Percentiles rank a stretch among this genome's conserved stretches.
Conservation (phyloP, 2,797 vertebrate genomes). For the Molossus molossus region DNA sequence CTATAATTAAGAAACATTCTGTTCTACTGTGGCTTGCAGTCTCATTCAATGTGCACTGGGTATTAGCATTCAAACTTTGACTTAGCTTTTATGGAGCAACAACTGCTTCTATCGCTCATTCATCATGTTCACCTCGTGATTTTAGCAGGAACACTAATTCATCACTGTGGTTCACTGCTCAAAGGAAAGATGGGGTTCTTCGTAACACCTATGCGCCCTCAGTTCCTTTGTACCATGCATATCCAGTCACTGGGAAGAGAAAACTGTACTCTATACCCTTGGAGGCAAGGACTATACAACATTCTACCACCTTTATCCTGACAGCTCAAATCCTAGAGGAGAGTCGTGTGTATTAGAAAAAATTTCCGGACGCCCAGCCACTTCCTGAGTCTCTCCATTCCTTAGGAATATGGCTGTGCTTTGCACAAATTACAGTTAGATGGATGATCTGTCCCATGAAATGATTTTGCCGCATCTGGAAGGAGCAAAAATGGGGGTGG, state of each 20-base stretch:
- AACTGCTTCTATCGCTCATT: not conserved
- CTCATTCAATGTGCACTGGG: not conserved
- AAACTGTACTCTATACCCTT: not conserved
- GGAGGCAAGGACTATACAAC: not conserved
- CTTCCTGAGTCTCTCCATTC: not conserved
- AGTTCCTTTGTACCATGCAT: not conserved
- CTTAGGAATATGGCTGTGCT: not conserved
- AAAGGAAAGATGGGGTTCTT: not conserved
- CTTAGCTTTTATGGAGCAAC: not conserved
- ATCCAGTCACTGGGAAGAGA: not conserved
- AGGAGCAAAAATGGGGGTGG: not conserved
- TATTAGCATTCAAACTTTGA: not conserved
- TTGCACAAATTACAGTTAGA: constrained; percentile 20
- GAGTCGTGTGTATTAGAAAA: not conserved
- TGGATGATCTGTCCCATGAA: not conserved
- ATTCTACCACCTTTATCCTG: not conserved
- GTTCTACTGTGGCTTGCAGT: not conserved
- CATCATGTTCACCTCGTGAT: constrained; percentile 24
- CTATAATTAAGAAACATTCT: not conserved
- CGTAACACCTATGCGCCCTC: not conserved
- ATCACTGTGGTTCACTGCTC: not conserved
- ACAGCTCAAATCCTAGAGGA: not conserved
- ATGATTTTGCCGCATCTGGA: not conserved
- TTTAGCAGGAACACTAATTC: not conserved
- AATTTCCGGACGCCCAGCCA: not conserved